phyloP scores from a whole-genome alignment of 2,888 invertebrate species.

The Seladonia tumulorum region DNA sequence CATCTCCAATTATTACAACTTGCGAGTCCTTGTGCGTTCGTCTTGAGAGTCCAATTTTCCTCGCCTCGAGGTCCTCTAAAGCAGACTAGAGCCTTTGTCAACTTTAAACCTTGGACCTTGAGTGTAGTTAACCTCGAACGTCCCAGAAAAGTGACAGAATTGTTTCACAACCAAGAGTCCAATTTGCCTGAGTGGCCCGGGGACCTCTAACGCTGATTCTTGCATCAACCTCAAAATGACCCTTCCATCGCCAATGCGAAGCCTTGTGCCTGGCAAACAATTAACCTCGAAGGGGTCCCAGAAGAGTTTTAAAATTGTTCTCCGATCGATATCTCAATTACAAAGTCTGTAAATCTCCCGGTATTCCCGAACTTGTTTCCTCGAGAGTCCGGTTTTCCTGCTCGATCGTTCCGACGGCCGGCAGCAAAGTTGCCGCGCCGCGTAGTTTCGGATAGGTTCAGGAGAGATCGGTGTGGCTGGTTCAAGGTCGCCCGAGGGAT shows the following conservation, averaged over 20 bases:
- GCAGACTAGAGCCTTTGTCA: too few species aligned
- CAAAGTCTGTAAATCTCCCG: not conserved
- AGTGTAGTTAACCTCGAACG: too few species aligned
- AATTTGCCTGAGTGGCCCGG: too few species aligned
- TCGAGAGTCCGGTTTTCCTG: not conserved
- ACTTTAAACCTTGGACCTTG: too few species aligned
- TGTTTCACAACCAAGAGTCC: too few species aligned
- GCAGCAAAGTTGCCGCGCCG: not conserved
- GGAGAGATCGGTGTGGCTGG: constrained; percentile 28
- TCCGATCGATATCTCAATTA: not conserved
- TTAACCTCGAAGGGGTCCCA: not conserved
- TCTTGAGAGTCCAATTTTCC: not conserved
- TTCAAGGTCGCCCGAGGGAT: constrained; percentile 51
- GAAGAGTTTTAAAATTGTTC: not conserved
- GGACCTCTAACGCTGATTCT: not conserved
- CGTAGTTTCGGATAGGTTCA: constrained; percentile 3
- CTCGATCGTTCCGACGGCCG: constrained; percentile 33
- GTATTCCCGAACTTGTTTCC: not conserved
- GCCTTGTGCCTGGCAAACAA: not conserved
- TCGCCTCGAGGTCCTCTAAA: not conserved
- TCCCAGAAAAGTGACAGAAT: too few species aligned
- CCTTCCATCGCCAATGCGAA: too few species aligned
- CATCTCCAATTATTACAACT: not conserved
- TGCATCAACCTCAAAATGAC: not conserved
- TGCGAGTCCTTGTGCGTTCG: not conserved